Evolutionary conservation across 2,113 vertebrate genomes (phyloP).

Genomic region (Clupea harengus): DNA sequence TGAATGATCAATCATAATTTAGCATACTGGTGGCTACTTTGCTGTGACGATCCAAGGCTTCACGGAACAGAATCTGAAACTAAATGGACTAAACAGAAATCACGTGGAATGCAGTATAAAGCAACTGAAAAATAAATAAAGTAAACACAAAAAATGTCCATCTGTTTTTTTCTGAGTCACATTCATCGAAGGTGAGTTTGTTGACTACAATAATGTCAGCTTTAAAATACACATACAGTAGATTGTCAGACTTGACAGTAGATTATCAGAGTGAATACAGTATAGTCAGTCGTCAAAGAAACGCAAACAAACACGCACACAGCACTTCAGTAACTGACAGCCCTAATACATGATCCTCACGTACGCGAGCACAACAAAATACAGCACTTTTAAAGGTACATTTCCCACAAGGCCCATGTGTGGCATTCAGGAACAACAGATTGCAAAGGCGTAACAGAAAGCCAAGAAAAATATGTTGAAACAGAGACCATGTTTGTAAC

Average conservation of each 20-base stretch:
- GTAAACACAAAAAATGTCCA: not conserved
- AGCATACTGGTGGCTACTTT: conserved; percentile 37
- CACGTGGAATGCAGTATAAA: conserved; percentile 17
- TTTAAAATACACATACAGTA: not conserved
- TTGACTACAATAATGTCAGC: not conserved
- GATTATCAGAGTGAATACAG: not conserved
- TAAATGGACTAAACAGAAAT: conserved; percentile 9
- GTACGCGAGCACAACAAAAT: not conserved
- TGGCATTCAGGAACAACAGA: not conserved
- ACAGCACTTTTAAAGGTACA: not conserved
- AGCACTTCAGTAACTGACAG: not conserved
- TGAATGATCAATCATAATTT: conserved; percentile 30
- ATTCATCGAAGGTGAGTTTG: conserved; percentile 25
- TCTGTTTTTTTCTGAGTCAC: conserved; percentile 10
- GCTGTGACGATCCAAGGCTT: conserved; percentile 4
- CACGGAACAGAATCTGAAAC: not conserved
- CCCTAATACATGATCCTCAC: not conserved
- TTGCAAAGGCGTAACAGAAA: not conserved
- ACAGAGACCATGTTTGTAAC: not conserved
- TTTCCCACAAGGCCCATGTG: not conserved
- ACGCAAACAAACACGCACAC: not conserved
- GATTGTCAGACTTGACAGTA: not conserved
- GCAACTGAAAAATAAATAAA: not conserved
- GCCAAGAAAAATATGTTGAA: not conserved
- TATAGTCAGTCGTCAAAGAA: not conserved